phyloP scores from a whole-genome alignment of 2,113 vertebrate genomes.

The Mungos mungo region DNA sequence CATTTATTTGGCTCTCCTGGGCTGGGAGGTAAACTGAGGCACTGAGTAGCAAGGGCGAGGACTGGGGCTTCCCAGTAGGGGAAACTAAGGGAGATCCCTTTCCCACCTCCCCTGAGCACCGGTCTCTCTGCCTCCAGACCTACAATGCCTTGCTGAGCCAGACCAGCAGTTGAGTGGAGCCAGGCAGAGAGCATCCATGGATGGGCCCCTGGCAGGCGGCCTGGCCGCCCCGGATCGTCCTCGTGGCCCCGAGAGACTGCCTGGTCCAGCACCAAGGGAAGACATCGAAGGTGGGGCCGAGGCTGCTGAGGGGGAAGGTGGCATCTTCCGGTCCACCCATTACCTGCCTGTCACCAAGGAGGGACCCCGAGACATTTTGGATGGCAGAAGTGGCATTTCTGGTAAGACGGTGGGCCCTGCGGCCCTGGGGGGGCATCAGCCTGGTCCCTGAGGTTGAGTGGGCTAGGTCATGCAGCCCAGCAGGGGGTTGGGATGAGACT shows the following conservation, averaged over 20 bases:
- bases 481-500: neutral
- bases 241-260: conserved; percentile 71
- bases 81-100: conserved; percentile 8
- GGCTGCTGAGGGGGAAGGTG: conserved; percentile 70
- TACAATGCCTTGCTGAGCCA: conserved; percentile 63
- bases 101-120: conserved; percentile 32
- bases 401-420: conserved; percentile 69
- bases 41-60: neutral
- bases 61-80: neutral
- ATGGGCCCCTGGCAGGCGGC: conserved; percentile 66
- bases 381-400: conserved; percentile 75
- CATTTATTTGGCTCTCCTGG: neutral
- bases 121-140: conserved; percentile 55
- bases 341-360: conserved; percentile 76
- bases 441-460: neutral
- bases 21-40: conserved; percentile 44
- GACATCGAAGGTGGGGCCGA: conserved; percentile 72
- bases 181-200: conserved; percentile 58
- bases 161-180: conserved; percentile 1
- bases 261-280: conserved; percentile 58
- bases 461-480: neutral
- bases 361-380: conserved; percentile 67
- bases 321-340: conserved; percentile 64
- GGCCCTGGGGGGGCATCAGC: neutral
- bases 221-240: conserved; percentile 63